These are phyloP conservation scores for Meandrina meandrites DNA, from an alignment of 92 coral and sea anemone genomes.

Conservation along the genomic window DNA sequence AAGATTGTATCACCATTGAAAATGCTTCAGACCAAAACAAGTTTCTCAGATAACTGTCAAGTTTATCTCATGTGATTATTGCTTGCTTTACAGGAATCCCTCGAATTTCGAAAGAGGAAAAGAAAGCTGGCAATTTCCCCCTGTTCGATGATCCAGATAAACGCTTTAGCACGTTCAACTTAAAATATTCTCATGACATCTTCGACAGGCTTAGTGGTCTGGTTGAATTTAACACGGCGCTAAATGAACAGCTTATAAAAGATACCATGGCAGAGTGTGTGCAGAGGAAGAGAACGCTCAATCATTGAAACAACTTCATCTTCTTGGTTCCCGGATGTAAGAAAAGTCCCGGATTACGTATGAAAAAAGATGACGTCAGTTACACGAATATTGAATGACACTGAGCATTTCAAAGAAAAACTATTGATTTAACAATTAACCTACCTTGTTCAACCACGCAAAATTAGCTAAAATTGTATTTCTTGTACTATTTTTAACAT, in stretches of 20 bases:
- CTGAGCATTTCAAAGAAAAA: not conserved
- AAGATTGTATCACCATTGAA: not conserved
- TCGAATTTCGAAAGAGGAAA: constrained; percentile 49
- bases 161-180: constrained; percentile 60
- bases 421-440: not conserved
- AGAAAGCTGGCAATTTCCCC: constrained; percentile 48
- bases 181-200: constrained; percentile 47
- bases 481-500: too few species aligned
- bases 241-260: constrained; percentile 50
- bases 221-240: constrained; percentile 51
- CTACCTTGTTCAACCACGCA: not conserved
- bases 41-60: not conserved
- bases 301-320: not conserved
- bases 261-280: constrained; percentile 61
- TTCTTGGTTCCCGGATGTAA: not conserved
- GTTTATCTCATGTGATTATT: not conserved
- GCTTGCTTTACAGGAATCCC: constrained; percentile 48
- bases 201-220: constrained; percentile 56
- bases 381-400: not conserved
- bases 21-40: not conserved
- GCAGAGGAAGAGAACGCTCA: constrained; percentile 12
- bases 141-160: constrained; percentile 57
- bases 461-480: too few species aligned
- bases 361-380: not conserved
- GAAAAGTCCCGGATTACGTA: not conserved